These are phyloP conservation scores for Ostrea edulis DNA, from an alignment of 1,140 invertebrate species.

Conservation along the genomic window DNA sequence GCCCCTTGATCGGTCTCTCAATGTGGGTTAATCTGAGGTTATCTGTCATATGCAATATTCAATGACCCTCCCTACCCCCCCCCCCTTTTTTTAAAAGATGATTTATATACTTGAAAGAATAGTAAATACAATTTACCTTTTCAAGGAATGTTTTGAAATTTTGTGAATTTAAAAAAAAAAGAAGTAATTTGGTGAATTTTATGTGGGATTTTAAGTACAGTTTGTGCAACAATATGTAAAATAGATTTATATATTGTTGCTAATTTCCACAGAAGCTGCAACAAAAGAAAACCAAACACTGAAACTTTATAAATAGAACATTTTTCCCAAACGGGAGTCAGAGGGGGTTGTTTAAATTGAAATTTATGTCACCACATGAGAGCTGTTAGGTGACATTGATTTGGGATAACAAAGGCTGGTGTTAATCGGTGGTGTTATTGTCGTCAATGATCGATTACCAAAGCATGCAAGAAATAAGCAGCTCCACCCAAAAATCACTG, in stretches of 20 bases:
- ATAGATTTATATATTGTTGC: neutral
- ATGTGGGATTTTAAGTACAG: neutral
- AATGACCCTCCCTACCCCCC: neutral
- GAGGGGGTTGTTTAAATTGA: slow-evolving; percentile 23
- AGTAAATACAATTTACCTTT: too few species aligned
- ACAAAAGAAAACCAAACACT: neutral
- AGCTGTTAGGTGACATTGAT: neutral
- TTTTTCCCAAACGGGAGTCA: neutral
- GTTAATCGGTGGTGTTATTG: too few species aligned
- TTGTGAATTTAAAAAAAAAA: too few species aligned
- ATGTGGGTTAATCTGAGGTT: neutral
- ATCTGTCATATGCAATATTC: neutral
- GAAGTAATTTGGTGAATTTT: too few species aligned
- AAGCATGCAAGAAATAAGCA: slow-evolving; percentile 28
- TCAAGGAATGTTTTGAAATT: too few species aligned
- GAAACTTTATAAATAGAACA: neutral
- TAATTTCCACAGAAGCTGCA: neutral
- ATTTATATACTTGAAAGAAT: too few species aligned
- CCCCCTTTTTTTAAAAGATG: too few species aligned
- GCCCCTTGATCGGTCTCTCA: neutral
- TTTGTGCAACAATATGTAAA: too few species aligned
- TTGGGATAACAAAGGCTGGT: neutral
- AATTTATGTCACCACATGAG: slow-evolving; percentile 16
- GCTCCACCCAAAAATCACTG: slow-evolving; percentile 29
- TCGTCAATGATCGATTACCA: slow-evolving; percentile 25